phyloP scores from a whole-genome alignment of 1,140 invertebrate genomes.

The Thrips palmi region DNA sequence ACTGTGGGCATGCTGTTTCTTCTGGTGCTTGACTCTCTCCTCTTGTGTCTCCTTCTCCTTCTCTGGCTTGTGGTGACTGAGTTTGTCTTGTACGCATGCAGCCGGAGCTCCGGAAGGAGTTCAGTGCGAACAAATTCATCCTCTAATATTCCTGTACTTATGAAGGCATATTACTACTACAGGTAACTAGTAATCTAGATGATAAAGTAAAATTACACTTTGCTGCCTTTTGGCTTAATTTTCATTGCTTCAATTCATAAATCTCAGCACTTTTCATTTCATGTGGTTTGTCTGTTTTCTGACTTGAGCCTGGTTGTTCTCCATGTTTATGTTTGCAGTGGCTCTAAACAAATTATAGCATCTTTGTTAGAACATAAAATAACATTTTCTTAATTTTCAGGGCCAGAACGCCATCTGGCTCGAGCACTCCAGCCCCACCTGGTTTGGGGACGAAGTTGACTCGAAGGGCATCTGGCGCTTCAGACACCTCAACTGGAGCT shows the following conservation, averaged over 20 bases:
- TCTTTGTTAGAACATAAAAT: conserved; percentile 4
- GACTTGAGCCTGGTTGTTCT: conserved; percentile 8
- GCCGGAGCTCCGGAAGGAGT: conserved; percentile 20
- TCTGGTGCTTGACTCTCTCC: conserved; percentile 2
- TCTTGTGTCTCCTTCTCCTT: conserved; percentile 1
- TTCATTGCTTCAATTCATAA: conserved; percentile 13
- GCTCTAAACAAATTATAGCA: conserved; percentile 12
- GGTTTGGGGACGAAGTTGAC: conserved; percentile 38
- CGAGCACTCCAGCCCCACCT: conserved; percentile 41
- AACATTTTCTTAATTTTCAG: conserved; percentile 22
- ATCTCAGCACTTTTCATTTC: conserved; percentile 11
- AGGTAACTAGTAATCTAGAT: conserved; percentile 24
- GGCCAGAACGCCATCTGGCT: conserved; percentile 42
- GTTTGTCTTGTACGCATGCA: conserved; percentile 13
- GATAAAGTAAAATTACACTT: conserved; percentile 5
- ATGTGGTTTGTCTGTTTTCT: conserved; percentile 10
- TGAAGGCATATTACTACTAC: conserved; percentile 22
- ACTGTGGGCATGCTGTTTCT: conserved; percentile 1
- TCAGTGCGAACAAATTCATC: conserved; percentile 25
- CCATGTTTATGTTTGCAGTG: conserved; percentile 12
- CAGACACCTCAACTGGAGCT: conserved; percentile 32
- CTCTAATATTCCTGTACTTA: conserved; percentile 25
- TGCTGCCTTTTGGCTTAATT: neutral
- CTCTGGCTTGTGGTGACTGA: neutral
- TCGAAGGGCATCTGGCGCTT: conserved; percentile 43